Conservation (phyloP, 2,888 invertebrate species). For the Thymelicus acteon region DNA sequence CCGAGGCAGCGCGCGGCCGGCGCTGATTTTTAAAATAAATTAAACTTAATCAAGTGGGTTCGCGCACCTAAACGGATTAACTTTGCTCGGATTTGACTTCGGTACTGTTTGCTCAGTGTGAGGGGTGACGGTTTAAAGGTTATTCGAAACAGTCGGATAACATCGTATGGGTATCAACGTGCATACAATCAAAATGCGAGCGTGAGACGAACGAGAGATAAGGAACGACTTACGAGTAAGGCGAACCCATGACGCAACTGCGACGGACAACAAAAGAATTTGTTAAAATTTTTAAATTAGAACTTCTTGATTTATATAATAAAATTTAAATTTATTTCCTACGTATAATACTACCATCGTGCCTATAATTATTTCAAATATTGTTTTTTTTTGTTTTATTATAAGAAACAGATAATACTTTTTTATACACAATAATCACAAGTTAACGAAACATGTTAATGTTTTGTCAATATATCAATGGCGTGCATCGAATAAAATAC, state of each 20-base stretch:
- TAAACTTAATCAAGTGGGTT: conserved; percentile 85
- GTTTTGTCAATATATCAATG: no score
- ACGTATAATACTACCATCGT: no score
- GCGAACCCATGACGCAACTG: not conserved
- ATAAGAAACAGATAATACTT: no score
- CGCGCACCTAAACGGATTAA: conserved; percentile 85
- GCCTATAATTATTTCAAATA: no score
- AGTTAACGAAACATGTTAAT: no score
- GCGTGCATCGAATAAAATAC: no score
- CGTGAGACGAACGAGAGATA: conserved; percentile 8
- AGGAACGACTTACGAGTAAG: not conserved
- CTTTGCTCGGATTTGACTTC: conserved; percentile 83
- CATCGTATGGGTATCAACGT: conserved; percentile 50
- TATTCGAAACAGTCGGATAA: conserved; percentile 69
- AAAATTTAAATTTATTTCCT: no score
- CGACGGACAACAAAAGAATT: no score
- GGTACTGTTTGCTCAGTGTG: conserved; percentile 72
- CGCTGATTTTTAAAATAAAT: conserved; percentile 84
- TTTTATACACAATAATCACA: no score
- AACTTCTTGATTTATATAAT: no score
- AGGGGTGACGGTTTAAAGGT: conserved; percentile 73
- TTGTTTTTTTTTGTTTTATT: no score
- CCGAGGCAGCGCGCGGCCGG: conserved; percentile 72
- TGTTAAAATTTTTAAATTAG: no score
- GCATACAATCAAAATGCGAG: conserved; percentile 30